Base-by-base conservation (phyloP, 2,888 invertebrate genomes). In the Monopis laevigella region DNA sequence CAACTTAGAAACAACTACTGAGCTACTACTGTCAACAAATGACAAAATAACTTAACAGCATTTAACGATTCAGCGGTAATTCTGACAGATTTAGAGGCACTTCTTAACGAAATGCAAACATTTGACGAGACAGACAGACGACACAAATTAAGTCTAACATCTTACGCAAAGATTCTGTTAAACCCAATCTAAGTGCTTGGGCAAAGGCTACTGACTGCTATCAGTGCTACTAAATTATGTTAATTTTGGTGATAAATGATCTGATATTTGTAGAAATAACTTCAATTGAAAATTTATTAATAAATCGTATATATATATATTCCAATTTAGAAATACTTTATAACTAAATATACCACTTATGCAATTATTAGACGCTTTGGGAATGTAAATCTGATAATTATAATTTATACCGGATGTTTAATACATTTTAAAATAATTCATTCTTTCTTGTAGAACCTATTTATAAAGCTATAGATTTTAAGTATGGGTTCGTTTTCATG, bases 141-240 rank as follows among this genome's bases (percentile, higher is more conserved):
- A 69, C 72, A 77, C 73, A 77, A 77, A 75, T 77, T 73, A 75
- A 66, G 70, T 57, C 74, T 78, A 78, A 78, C 30, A 74, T 63
- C 63, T 64, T 62, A 74, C 71, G 61, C 75, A 62, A 74, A 78
- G 77, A 73, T 55, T 58, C 51, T 59, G 67, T 67, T 73, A 70
- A 73, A 66, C 72, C 67, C 59, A 65, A 65, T 77, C 77, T 77
- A 77, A 78, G 64, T 73, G 72, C 65, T 75, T 73, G 59, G 53
- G 69, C 75, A 78, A 78, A 75, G 75, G 59, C 11, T 21, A 13
- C 12, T 11, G 5, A 14, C 32, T 12, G 29, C n/a, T n/a, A 4
- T 5, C 24, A 6, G 24, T 8, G n/a, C 5, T 4, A 12, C 29
- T n/a, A n/a, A 28, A 28, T n/a, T n/a, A 12, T 14, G 12, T 29